A percentile compares a stretch with the other conserved stretches of the same genome.
phyloP scores from a whole-genome alignment of 1,140 invertebrate genomes.

The Sycophila sp. region DNA sequence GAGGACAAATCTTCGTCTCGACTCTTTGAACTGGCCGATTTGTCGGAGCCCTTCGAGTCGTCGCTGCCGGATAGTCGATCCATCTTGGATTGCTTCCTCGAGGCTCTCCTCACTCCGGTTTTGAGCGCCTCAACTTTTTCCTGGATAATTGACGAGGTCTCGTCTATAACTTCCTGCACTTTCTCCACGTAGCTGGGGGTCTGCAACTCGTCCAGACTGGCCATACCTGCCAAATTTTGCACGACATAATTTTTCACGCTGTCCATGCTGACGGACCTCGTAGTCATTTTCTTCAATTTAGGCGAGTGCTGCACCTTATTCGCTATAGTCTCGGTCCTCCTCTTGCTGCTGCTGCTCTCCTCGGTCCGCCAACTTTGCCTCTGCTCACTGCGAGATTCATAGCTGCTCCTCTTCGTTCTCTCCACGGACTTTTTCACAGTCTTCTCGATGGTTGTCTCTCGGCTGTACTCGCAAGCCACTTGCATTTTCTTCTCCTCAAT shows the following conservation, averaged over 20 bases:
- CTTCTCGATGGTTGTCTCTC: conserved; percentile 5
- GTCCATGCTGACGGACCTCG: conserved; percentile 44
- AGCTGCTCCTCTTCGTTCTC: not conserved
- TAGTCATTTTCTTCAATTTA: not conserved
- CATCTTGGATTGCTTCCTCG: not conserved
- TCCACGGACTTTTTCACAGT: conserved; percentile 23
- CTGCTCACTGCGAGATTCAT: conserved; percentile 13
- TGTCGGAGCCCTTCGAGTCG: not conserved
- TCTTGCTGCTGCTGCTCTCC: conserved; percentile 1
- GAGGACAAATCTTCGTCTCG: not conserved
- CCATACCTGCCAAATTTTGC: conserved; percentile 45
- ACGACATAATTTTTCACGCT: conserved; percentile 49
- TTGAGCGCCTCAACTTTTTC: conserved; percentile 52
- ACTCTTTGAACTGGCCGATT: not conserved
- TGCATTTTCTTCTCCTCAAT: conserved; percentile 26
- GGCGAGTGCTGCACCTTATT: not conserved
- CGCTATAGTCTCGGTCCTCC: not conserved
- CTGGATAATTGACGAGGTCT: conserved; percentile 51
- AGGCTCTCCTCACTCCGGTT: conserved; percentile 10
- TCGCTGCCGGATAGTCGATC: conserved; percentile 18
- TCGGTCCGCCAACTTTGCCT: conserved; percentile 16
- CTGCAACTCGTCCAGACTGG: conserved; percentile 53
- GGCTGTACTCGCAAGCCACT: not conserved
- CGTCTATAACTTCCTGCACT: conserved; percentile 55
- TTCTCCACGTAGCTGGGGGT: conserved; percentile 53